Conservation (phyloP, 2,797 vertebrate genomes). For the Fundulus diaphanus region DNA sequence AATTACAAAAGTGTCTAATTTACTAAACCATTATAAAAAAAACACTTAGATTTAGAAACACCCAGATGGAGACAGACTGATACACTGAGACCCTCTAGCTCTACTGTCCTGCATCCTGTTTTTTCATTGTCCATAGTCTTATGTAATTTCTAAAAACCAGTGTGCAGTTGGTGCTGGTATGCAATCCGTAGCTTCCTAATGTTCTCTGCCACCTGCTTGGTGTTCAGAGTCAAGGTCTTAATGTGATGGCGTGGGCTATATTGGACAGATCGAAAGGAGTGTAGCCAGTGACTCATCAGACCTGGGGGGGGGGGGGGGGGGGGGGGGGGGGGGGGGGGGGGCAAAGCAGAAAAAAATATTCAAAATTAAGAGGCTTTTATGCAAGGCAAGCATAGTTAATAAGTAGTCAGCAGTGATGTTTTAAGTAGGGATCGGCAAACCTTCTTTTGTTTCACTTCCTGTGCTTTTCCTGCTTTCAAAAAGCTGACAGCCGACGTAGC, state of each 20-base stretch:
- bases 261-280: slow-evolving; percentile 58
- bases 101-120: slow-evolving; percentile 35
- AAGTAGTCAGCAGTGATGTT: neutral
- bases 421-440: slow-evolving; percentile 21
- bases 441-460: slow-evolving; percentile 2
- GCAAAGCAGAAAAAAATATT: slow-evolving; percentile 44
- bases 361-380: slow-evolving; percentile 49
- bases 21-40: neutral
- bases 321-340: slow-evolving; percentile 34
- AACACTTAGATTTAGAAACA: neutral
- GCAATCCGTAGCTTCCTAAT: slow-evolving; percentile 61
- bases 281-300: slow-evolving; percentile 68
- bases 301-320: slow-evolving; percentile 28
- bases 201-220: slow-evolving; percentile 67
- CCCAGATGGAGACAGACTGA: slow-evolving; percentile 11
- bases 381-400: slow-evolving; percentile 34
- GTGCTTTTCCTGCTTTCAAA: neutral
- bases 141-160: slow-evolving; percentile 59
- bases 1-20: neutral
- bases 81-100: slow-evolving; percentile 6
- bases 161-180: slow-evolving; percentile 48
- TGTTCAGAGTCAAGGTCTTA: slow-evolving; percentile 59
- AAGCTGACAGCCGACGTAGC: neutral
- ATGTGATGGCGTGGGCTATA: slow-evolving; percentile 57
- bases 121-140: slow-evolving; percentile 52